These are phyloP conservation scores for Acrocephalus arundinaceus DNA, from an alignment of 2,113 vertebrate species.

Conservation along the genomic window DNA sequence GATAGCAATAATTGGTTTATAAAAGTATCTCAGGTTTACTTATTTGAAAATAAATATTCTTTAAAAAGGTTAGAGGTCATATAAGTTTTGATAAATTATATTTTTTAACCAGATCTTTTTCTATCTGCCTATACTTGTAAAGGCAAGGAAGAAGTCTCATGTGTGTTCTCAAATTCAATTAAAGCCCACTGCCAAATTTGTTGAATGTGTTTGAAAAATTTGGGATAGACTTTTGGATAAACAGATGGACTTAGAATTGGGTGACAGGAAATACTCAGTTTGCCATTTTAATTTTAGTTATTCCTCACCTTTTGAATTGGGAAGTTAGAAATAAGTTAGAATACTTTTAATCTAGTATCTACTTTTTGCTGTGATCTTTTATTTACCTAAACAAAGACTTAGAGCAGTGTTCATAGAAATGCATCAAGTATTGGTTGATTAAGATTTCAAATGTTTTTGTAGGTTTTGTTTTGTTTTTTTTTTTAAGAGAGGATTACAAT, in stretches of 20 bases:
- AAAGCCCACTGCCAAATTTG: neutral
- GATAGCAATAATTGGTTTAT: neutral
- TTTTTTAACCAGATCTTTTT: neutral
- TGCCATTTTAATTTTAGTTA: neutral
- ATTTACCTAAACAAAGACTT: conserved; percentile 36
- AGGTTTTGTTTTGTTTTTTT: neutral
- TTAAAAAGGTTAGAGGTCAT: neutral
- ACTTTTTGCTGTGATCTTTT: neutral
- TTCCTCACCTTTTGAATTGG: neutral
- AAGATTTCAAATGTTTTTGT: conserved; percentile 46
- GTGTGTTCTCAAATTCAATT: neutral
- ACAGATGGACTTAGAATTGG: neutral
- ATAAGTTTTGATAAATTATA: neutral
- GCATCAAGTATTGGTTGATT: conserved; percentile 3
- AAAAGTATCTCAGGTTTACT: neutral
- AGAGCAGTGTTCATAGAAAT: neutral
- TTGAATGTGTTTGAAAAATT: neutral
- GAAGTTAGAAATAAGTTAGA: neutral
- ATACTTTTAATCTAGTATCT: neutral
- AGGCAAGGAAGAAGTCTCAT: neutral
- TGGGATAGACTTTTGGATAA: neutral
- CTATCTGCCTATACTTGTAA: neutral
- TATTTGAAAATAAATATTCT: neutral
- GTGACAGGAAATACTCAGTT: neutral
- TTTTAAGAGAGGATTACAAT: conserved; percentile 48